Evolutionary conservation across 2,113 vertebrate species (phyloP).

Genomic region (Panthera tigris): DNA sequence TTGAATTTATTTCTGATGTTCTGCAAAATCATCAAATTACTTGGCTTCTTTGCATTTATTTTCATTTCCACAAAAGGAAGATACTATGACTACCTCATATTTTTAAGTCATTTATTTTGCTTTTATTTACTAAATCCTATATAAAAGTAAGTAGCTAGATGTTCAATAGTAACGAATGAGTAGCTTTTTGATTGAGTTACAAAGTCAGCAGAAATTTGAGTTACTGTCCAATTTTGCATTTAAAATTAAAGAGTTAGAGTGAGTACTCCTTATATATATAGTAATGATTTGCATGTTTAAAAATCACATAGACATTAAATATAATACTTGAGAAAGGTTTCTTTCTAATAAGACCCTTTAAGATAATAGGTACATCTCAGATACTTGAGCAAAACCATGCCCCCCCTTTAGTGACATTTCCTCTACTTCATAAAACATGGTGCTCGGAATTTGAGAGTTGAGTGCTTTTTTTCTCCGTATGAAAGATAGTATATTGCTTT

Average conservation of each 20-base stretch:
- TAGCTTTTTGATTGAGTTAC: neutral
- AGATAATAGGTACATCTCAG: neutral
- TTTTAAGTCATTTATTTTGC: slow-evolving; percentile 13
- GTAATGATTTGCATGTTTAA: slow-evolving; percentile 28
- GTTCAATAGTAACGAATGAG: neutral
- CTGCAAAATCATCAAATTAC: neutral
- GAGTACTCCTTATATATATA: neutral
- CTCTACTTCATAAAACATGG: slow-evolving; percentile 30
- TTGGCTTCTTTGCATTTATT: slow-evolving; percentile 38
- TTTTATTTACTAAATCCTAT: neutral
- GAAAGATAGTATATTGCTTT: neutral
- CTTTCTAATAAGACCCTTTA: neutral
- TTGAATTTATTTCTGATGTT: slow-evolving; percentile 31
- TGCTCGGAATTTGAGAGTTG: slow-evolving; percentile 39
- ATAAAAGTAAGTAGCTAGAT: slow-evolving; percentile 4
- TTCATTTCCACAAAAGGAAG: neutral
- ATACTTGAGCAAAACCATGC: neutral
- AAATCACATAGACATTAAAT: neutral
- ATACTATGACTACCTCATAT: slow-evolving; percentile 40
- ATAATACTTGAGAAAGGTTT: slow-evolving; percentile 6
- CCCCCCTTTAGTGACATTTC: neutral
- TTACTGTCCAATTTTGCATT: slow-evolving; percentile 42
- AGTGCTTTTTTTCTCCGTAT: slow-evolving; percentile 7
- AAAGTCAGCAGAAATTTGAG: neutral
- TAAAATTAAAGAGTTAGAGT: slow-evolving; percentile 28